A percentile compares a stretch with the other conserved stretches of the same genome.
Conservation (phyloP, 2,888 invertebrate genomes). For the Anthoptus insignis region DNA sequence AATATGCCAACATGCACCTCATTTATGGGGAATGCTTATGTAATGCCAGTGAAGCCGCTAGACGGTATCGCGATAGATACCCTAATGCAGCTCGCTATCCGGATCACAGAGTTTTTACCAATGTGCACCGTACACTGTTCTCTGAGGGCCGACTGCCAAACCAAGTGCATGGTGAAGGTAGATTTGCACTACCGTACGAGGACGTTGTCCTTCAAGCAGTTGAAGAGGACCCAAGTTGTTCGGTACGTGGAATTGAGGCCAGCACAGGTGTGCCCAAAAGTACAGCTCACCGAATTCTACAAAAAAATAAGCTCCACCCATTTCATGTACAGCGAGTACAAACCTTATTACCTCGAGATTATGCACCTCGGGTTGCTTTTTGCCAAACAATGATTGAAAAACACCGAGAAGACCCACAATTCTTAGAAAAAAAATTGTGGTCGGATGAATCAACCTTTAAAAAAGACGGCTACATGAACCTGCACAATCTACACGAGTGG, state of each 20-base stretch:
- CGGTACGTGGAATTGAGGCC: slow-evolving; percentile 22
- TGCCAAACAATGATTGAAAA: slow-evolving; percentile 40
- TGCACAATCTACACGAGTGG: slow-evolving; percentile 44
- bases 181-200: not conserved
- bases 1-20: not conserved
- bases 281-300: slow-evolving; percentile 6
- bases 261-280: slow-evolving; percentile 8
- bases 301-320: slow-evolving; percentile 10
- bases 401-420: slow-evolving; percentile 39
- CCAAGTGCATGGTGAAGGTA: slow-evolving; percentile 24
- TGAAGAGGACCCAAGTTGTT: slow-evolving; percentile 27
- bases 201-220: slow-evolving; percentile 9
- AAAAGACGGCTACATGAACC: slow-evolving; percentile 42
- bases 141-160: slow-evolving; percentile 25
- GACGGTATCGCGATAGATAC: slow-evolving; percentile 3
- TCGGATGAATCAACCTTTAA: slow-evolving; percentile 35
- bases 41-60: slow-evolving; percentile 7
- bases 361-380: slow-evolving; percentile 39
- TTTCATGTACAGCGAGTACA: slow-evolving; percentile 38
- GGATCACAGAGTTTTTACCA: slow-evolving; percentile 39
- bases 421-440: slow-evolving; percentile 40
- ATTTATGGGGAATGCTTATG: slow-evolving; percentile 5
- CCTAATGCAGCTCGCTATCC: slow-evolving; percentile 19
- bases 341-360: slow-evolving; percentile 41
- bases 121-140: slow-evolving; percentile 37